A percentile compares a stretch with the other conserved stretches of the same genome.
Conservation (phyloP, 2,797 vertebrate genomes). For the Xenentodon cancila region DNA sequence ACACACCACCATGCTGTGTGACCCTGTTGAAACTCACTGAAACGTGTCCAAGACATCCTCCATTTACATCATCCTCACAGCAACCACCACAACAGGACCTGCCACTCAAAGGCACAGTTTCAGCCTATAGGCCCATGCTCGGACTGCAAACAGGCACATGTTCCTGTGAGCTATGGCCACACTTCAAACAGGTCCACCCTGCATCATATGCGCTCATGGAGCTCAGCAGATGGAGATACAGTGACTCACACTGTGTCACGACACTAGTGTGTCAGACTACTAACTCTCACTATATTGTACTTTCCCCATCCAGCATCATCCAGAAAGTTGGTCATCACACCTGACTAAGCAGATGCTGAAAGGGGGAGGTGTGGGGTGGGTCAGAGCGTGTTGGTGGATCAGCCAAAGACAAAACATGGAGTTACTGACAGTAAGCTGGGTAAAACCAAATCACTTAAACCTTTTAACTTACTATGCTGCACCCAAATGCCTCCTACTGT, state of each 20-base stretch:
- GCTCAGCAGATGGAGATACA: slow-evolving; percentile 57
- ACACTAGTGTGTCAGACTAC: slow-evolving; percentile 36
- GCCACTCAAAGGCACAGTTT: slow-evolving; percentile 23
- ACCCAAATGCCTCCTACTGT: slow-evolving; percentile 29
- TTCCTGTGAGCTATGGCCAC: slow-evolving; percentile 36
- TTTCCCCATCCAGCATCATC: slow-evolving; percentile 41
- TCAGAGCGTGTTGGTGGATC: slow-evolving; percentile 24
- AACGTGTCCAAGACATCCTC: slow-evolving; percentile 22
- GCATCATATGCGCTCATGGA: slow-evolving; percentile 34
- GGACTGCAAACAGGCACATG: slow-evolving; percentile 16
- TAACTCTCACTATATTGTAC: slow-evolving; percentile 17
- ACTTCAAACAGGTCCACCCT: slow-evolving; percentile 19
- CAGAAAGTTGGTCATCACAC: slow-evolving; percentile 46
- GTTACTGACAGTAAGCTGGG: slow-evolving; percentile 73
- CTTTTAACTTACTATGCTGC: slow-evolving; percentile 61
- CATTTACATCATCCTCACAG: slow-evolving; percentile 26
- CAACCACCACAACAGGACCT: slow-evolving; percentile 12
- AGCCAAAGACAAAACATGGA: slow-evolving; percentile 64
- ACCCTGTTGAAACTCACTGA: slow-evolving; percentile 48
- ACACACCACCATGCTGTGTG: slow-evolving; percentile 10
- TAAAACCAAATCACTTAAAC: slow-evolving; percentile 75
- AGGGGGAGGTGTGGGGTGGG: slow-evolving; percentile 8
- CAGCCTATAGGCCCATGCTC: slow-evolving; percentile 6
- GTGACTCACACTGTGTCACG: slow-evolving; percentile 53
- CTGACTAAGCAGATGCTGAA: slow-evolving; percentile 30